A percentile compares a stretch with the other conserved stretches of the same genome.
Conservation (phyloP, 2,113 vertebrate species). For the Passer montanus region DNA sequence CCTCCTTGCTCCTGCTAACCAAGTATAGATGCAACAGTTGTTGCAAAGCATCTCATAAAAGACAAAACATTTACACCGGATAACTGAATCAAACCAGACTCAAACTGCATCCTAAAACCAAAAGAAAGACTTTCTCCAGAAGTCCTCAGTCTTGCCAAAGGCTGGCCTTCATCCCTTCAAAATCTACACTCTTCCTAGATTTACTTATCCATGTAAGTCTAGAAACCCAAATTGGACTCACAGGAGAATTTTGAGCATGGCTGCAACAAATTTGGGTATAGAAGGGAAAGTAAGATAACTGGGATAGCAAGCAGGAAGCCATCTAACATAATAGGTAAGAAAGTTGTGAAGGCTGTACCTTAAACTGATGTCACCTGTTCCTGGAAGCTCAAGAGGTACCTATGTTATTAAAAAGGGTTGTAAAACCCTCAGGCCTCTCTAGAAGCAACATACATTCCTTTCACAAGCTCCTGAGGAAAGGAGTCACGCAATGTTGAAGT, state of each 20-base stretch:
- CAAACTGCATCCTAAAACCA: background rate
- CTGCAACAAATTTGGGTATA: background rate
- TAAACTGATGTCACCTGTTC: background rate
- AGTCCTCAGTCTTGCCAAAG: background rate
- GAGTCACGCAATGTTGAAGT: background rate
- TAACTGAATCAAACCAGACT: background rate
- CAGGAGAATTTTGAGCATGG: background rate
- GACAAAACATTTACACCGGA: background rate
- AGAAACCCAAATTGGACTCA: background rate
- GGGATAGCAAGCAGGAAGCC: background rate
- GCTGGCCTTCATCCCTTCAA: background rate
- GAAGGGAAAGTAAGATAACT: background rate
- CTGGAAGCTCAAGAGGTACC: background rate
- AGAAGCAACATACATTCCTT: background rate
- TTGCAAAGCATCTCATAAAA: background rate
- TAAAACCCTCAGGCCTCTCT: background rate
- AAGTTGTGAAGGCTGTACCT: background rate
- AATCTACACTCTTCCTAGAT: background rate
- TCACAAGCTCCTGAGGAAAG: conserved; percentile 5
- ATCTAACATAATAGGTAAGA: background rate
- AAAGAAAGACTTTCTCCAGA: background rate
- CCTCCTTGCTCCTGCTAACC: background rate
- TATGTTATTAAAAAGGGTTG: background rate
- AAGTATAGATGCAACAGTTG: fast-evolving
- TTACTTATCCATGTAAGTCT: background rate